Evolutionary conservation across 64 coral and sea anemone genomes (phyloP).

Genomic region (Montipora capricornis): DNA sequence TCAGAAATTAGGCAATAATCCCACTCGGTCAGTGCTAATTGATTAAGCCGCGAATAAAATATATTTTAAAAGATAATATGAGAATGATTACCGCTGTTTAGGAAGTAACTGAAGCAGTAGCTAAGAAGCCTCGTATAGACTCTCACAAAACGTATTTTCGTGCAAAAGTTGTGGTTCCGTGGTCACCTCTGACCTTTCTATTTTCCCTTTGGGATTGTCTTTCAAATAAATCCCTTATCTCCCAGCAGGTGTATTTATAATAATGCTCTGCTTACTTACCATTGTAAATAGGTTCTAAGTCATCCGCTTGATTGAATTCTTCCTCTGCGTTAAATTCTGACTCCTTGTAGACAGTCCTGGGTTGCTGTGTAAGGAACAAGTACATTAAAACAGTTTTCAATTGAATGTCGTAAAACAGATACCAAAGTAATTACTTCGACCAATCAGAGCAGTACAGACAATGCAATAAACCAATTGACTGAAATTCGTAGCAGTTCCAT

Average conservation of each 20-base stretch:
- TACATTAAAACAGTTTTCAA: not conserved
- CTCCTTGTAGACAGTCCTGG: not conserved
- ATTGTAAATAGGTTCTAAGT: constrained; percentile 31
- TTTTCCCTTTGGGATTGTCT: not conserved
- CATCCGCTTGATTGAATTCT: not conserved
- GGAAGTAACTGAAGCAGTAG: no score
- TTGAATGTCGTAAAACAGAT: no score
- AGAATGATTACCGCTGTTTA: no score
- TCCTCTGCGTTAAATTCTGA: constrained; percentile 39
- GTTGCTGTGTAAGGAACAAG: not conserved
- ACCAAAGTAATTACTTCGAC: no score
- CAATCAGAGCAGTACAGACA: no score
- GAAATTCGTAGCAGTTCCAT: no score
- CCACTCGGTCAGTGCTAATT: not conserved
- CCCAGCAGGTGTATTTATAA: no score
- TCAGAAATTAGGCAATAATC: not conserved
- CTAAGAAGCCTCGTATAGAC: no score
- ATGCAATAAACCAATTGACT: no score
- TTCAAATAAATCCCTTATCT: not conserved
- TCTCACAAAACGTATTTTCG: not conserved
- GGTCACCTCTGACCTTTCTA: not conserved
- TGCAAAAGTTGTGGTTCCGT: not conserved
- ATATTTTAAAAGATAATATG: no score
- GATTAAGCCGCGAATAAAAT: not conserved
- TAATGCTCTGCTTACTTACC: constrained; percentile 7